Base-by-base conservation (phyloP, 2,888 invertebrate genomes). In the Operophtera brumata region DNA sequence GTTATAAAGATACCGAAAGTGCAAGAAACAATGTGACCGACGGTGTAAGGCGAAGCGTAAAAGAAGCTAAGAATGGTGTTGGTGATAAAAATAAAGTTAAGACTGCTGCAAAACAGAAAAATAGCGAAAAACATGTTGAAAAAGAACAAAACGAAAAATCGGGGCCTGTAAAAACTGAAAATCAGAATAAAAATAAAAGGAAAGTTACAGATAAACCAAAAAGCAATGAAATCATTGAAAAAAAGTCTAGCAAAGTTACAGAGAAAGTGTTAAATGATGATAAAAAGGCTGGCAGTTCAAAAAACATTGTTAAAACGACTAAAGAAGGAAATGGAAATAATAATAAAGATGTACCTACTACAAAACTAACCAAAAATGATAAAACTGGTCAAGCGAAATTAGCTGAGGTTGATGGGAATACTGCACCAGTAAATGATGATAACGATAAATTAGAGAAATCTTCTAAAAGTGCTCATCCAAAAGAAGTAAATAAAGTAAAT, bases 271-370 rank as follows among this genome's bases (percentile, higher is more conserved):
- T 2, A 25, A 13, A 37, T 41, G 54, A 54, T 43, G 36, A 42
- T 39, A 62, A 63, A 35, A n/a, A n/a, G 20, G 53, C 32, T 14
- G 26, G 12, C 9, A 30, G 6, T 28, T 6, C 4, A 14, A 45
- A 41, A 57, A 61, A 55, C 50, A 62, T 48, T 1, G 26, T 5
- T 8, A 43, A 36, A 48, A 40, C 20, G 45, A 46, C 47, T 34
- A 59, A 48, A 45, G 43, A 64, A 46, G 34, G 26, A 25, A 64
- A 50, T 42, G 30, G 44, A 4, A 62, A 60, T 54, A 60, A 56
- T 47, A 20, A 14, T 11, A 36, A 37, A 10, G 12, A 12, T 6
- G 13, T 8, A 36, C 9, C 13, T 48, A 49, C 11, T 30, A 48
- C 45, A n/a, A 61, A 61, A 20, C 13, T 13, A 25, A 11, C 25